A percentile compares a stretch with the other conserved stretches of the same genome.
Evolutionary conservation across 1,140 invertebrate genomes (phyloP).

Genomic region (Liolophura sinensis): DNA sequence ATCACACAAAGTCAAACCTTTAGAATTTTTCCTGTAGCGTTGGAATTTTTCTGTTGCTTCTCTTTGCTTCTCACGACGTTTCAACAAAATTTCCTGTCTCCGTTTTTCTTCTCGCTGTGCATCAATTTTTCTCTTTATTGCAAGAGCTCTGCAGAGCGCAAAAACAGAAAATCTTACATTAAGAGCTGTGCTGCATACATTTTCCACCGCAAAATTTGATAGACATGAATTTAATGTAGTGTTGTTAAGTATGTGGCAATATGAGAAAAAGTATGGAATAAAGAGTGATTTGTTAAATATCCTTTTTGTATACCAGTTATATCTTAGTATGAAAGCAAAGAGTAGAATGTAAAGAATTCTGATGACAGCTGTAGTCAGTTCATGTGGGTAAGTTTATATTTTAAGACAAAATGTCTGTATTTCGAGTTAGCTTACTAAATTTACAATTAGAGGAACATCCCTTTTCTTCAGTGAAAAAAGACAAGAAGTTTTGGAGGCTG

Average conservation of each 20-base stretch:
- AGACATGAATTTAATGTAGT: neutral
- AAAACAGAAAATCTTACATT: neutral
- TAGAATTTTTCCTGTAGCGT: conserved; percentile 17
- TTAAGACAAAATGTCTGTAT: no score
- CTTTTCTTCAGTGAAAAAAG: no score
- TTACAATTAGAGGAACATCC: no score
- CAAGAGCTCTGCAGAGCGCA: conserved; percentile 33
- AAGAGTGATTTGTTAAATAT: no score
- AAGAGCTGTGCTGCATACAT: neutral
- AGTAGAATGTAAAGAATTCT: no score
- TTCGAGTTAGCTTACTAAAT: no score
- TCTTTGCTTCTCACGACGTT: conserved; percentile 37
- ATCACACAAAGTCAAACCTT: neutral
- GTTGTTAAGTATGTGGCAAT: neutral
- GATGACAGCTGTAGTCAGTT: no score
- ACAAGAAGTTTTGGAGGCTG: no score
- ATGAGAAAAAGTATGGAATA: neutral
- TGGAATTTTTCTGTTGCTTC: conserved; percentile 51
- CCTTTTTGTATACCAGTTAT: no score
- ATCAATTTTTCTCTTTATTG: conserved; percentile 39
- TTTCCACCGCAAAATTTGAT: neutral
- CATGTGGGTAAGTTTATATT: no score
- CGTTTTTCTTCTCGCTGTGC: conserved; percentile 43
- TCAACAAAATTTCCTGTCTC: conserved; percentile 41
- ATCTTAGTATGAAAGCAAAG: no score